Evolutionary conservation across 1,140 invertebrate species (phyloP).

Genomic region (Formica exsecta): DNA sequence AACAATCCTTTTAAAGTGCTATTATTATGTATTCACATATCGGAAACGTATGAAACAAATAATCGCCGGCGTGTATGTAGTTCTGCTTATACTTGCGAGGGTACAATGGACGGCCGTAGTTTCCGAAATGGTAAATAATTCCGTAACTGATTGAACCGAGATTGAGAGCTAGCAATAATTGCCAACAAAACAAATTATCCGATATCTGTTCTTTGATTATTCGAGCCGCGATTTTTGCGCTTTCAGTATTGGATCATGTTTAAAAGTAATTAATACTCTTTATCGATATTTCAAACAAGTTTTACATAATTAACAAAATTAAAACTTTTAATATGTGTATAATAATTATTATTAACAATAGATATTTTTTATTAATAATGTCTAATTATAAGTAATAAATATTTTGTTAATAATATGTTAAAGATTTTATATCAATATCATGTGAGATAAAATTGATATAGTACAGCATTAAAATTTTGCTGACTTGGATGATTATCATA

Average conservation of each 20-base stretch:
- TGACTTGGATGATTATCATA: background rate
- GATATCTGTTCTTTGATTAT: constrained; percentile 56
- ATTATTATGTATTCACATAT: constrained; percentile 39
- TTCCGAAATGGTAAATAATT: constrained; percentile 56
- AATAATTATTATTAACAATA: constrained; percentile 14
- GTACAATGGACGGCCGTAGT: constrained; percentile 24
- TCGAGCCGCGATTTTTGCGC: constrained; percentile 23
- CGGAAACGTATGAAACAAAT: constrained; percentile 58
- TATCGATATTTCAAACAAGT: background rate
- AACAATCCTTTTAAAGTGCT: constrained; percentile 52
- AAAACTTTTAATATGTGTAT: background rate
- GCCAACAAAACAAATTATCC: constrained; percentile 48
- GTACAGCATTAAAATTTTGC: background rate
- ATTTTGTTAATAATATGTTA: constrained; percentile 5
- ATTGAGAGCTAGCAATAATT: constrained; percentile 37
- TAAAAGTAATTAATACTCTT: background rate
- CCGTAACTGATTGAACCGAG: background rate
- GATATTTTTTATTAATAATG: constrained; percentile 6
- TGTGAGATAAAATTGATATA: background rate
- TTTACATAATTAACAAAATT: background rate
- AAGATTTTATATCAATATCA: constrained; percentile 25
- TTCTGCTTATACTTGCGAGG: constrained; percentile 44
- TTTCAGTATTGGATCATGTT: constrained; percentile 21
- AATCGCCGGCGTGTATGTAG: constrained; percentile 4
- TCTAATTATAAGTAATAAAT: background rate